Percentiles rank a stretch among this genome's conserved stretches.
These are phyloP conservation scores for Pachypeltis micranthus DNA, from an alignment of 1,140 invertebrate species.

Conservation along the genomic window DNA sequence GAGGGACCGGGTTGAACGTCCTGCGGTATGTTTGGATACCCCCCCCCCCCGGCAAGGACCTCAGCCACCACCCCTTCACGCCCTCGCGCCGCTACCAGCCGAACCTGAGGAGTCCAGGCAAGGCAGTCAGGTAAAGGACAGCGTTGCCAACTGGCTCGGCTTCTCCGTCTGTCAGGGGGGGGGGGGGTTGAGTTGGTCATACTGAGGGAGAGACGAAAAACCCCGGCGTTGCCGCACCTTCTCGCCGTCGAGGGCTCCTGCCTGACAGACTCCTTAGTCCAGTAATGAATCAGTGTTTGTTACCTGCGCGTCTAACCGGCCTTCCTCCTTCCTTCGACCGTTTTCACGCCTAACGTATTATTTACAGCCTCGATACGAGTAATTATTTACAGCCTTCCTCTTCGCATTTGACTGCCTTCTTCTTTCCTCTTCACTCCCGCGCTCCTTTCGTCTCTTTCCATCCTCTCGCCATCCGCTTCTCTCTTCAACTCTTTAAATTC, in stretches of 20 bases:
- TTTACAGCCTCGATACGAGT: conserved; percentile 15
- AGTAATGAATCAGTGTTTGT: conserved; percentile 17
- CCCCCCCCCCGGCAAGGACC: no score
- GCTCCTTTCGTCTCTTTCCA: no score
- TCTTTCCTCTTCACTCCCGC: no score
- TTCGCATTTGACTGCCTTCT: conserved; percentile 5
- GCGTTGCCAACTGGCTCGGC: conserved; percentile 2
- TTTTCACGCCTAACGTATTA: conserved; percentile 17
- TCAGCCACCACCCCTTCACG: no score
- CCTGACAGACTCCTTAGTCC: conserved; percentile 16
- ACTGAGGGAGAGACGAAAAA: no score
- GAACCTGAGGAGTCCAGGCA: not conserved
- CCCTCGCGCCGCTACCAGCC: no score
- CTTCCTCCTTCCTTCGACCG: conserved; percentile 9
- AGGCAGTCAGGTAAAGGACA: conserved; percentile 12
- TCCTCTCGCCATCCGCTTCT: not conserved
- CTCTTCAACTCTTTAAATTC: not conserved
- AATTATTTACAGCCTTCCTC: conserved; percentile 9
- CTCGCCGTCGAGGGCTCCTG: not conserved
- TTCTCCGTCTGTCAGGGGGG: not conserved
- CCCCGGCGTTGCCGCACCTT: conserved; percentile 6
- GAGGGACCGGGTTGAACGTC: conserved; percentile 10
- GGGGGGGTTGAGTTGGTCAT: no score
- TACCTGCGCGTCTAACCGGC: conserved; percentile 6
- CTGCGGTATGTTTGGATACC: conserved; percentile 14